phyloP scores from a whole-genome alignment of 2,113 vertebrate genomes.

The Morone chrysops region DNA sequence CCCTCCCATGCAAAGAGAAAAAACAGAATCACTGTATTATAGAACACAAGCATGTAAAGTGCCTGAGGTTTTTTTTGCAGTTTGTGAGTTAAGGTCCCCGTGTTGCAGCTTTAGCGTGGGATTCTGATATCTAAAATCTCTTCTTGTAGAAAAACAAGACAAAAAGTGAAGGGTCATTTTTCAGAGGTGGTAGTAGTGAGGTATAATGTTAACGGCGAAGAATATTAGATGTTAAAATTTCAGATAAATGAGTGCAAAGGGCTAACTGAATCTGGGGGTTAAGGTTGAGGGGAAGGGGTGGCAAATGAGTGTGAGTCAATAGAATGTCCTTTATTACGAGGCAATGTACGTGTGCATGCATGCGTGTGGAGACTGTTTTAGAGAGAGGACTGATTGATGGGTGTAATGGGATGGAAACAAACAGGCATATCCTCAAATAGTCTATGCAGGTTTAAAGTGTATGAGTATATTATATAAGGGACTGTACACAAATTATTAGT shows the following conservation, averaged over 20 bases:
- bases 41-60: neutral
- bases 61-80: constrained; percentile 15
- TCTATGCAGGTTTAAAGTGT: neutral
- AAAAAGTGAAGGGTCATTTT: neutral
- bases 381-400: neutral
- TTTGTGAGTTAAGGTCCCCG: neutral
- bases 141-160: neutral
- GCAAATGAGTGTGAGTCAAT: constrained; percentile 8
- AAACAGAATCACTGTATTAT: neutral
- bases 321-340: neutral
- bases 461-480: neutral
- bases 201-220: neutral
- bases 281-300: neutral
- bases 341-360: neutral
- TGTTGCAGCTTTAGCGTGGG: constrained; percentile 6
- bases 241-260: neutral
- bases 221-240: neutral
- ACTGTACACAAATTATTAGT: neutral
- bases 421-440: neutral
- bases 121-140: neutral
- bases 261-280: neutral
- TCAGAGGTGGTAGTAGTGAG: neutral
- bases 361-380: neutral
- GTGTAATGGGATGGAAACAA: neutral
- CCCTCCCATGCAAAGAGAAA: constrained; percentile 2